Evolutionary conservation across 2,888 invertebrate species (phyloP).

Genomic region (Sepiola atlantica): DNA sequence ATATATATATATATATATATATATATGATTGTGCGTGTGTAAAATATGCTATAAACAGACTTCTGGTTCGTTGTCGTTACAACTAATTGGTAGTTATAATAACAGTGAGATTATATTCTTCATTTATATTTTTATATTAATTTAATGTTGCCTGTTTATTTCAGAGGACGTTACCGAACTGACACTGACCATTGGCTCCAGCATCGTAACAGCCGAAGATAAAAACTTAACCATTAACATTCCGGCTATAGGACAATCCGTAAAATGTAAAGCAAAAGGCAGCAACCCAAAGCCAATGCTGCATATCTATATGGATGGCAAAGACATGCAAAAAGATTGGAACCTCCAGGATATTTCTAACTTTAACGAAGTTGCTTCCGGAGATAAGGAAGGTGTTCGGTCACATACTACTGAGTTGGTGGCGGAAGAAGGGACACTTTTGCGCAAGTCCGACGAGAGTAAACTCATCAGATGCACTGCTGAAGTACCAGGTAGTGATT

Average conservation of each 20-base stretch:
- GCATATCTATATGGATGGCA: conserved; percentile 35
- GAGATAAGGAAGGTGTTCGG: conserved; percentile 22
- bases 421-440: conserved; percentile 23
- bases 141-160: neutral
- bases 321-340: conserved; percentile 42
- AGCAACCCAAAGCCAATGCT: conserved; percentile 42
- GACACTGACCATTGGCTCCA: neutral
- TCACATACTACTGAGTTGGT: conserved; percentile 39
- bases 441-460: conserved; percentile 39
- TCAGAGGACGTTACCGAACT: conserved; percentile 37
- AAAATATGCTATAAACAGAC: too few relatives aligned
- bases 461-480: conserved; percentile 32
- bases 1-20: too few relatives aligned
- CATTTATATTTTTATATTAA: too few relatives aligned
- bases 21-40: too few relatives aligned
- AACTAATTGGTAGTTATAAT: too few relatives aligned
- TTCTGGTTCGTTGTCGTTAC: too few relatives aligned
- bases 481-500: conserved; percentile 41
- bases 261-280: neutral
- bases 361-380: conserved; percentile 34
- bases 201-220: neutral
- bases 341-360: conserved; percentile 16
- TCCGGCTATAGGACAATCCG: neutral
- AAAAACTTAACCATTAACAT: neutral
- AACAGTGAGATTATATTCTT: too few relatives aligned